These are phyloP conservation scores for Hormiphora californensis DNA, from an alignment of 37 sponge, comb jelly and placozoan genomes.

Conservation along the genomic window DNA sequence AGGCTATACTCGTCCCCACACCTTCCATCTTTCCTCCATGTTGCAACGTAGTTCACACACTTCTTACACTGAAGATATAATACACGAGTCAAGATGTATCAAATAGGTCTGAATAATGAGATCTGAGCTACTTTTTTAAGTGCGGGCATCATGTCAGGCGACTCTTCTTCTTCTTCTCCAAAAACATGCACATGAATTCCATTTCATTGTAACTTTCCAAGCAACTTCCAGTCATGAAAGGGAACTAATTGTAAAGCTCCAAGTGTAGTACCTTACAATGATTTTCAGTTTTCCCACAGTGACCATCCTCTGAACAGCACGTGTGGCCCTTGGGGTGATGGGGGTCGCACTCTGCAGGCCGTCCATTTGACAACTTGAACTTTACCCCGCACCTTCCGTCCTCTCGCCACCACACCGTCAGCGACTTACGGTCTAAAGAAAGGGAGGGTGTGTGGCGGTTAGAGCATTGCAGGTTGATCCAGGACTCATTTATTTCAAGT, in stretches of 20 bases:
- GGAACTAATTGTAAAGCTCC: too few relatives aligned
- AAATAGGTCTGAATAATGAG: not conserved
- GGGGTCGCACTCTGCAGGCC: not conserved
- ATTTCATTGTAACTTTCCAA: too few relatives aligned
- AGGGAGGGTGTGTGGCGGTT: too few relatives aligned
- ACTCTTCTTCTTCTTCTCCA: too few relatives aligned
- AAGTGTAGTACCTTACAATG: not conserved
- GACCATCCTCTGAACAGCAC: not conserved
- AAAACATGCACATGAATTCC: too few relatives aligned
- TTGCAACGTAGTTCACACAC: not conserved
- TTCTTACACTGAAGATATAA: not conserved
- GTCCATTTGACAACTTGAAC: not conserved
- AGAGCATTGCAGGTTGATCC: too few relatives aligned
- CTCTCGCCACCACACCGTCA: slow-evolving; percentile 14
- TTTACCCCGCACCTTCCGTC: slow-evolving; percentile 15
- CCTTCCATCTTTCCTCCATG: not conserved
- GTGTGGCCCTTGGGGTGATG: slow-evolving; percentile 1
- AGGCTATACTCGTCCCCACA: not conserved
- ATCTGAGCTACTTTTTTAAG: too few relatives aligned
- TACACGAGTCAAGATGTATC: not conserved
- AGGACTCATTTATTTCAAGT: too few relatives aligned
- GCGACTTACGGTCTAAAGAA: too few relatives aligned
- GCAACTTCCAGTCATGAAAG: too few relatives aligned
- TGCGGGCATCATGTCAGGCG: too few relatives aligned
- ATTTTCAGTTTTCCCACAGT: not conserved